phyloP scores from a whole-genome alignment of 2,113 vertebrate genomes.

The Rhipidura dahli region DNA sequence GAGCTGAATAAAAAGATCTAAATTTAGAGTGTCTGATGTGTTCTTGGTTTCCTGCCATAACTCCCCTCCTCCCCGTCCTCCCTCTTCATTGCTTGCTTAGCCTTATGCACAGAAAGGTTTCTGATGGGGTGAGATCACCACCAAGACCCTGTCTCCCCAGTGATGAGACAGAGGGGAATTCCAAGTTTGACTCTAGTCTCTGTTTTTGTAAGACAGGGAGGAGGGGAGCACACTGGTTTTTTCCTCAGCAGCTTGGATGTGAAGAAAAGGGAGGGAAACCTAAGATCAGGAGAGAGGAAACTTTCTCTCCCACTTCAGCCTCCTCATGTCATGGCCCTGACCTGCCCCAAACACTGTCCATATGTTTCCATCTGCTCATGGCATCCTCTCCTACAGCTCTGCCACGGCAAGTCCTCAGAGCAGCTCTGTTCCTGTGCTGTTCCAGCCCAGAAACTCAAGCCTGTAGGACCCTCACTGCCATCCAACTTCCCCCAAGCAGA shows the following conservation, averaged over 20 bases:
- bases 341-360: not conserved
- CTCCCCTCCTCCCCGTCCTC: slow-evolving; percentile 55
- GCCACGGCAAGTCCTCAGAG: fast-evolving
- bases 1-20: slow-evolving; percentile 75
- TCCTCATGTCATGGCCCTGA: not conserved
- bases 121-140: slow-evolving; percentile 73
- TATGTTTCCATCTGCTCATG: not conserved
- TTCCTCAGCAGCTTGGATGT: not conserved
- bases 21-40: slow-evolving; percentile 78
- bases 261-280: not conserved
- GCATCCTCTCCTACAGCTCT: not conserved
- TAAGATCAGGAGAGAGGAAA: not conserved
- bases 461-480: not conserved
- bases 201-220: not conserved
- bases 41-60: slow-evolving; percentile 76
- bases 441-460: not conserved
- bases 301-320: not conserved
- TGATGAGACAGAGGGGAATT: slow-evolving; percentile 71
- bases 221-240: not conserved
- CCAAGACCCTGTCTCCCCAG: slow-evolving; percentile 57
- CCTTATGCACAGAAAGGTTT: slow-evolving; percentile 48
- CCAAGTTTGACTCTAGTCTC: slow-evolving; percentile 47
- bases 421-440: not conserved
- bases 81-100: slow-evolving; percentile 7
- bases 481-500: not conserved